phyloP scores from a whole-genome alignment of 2,113 vertebrate genomes.

The Oreochromis niloticus region DNA sequence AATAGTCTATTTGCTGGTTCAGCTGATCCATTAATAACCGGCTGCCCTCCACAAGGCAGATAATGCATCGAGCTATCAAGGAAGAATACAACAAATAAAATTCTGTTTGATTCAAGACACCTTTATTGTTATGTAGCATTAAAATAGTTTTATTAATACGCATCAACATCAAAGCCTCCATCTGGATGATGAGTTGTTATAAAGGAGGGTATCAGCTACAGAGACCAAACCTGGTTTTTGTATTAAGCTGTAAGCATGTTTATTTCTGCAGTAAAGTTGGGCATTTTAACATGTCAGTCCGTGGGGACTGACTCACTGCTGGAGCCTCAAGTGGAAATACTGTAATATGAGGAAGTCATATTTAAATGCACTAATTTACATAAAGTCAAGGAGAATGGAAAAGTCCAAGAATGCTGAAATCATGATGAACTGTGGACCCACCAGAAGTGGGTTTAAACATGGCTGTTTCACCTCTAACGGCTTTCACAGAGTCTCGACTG shows the following conservation, averaged over 20 bases:
- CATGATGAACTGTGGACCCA: not conserved
- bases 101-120: not conserved
- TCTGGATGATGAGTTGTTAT: not conserved
- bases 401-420: not conserved
- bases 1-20: not conserved
- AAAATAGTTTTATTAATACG: not conserved
- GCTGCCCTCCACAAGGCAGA: not conserved
- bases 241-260: not conserved
- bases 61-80: not conserved
- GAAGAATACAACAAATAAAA: not conserved
- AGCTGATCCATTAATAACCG: not conserved
- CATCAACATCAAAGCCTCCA: not conserved
- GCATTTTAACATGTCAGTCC: not conserved
- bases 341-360: not conserved
- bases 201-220: not conserved
- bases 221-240: not conserved
- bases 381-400: not conserved
- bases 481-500: not conserved
- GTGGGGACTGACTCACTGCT: not conserved
- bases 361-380: not conserved
- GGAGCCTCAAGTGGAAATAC: not conserved
- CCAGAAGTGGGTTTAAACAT: not conserved
- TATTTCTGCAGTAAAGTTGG: not conserved
- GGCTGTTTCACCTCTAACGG: not conserved
- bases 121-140: not conserved